Base-by-base conservation (phyloP, 1,140 invertebrate genomes). In the Maniola jurtina region DNA sequence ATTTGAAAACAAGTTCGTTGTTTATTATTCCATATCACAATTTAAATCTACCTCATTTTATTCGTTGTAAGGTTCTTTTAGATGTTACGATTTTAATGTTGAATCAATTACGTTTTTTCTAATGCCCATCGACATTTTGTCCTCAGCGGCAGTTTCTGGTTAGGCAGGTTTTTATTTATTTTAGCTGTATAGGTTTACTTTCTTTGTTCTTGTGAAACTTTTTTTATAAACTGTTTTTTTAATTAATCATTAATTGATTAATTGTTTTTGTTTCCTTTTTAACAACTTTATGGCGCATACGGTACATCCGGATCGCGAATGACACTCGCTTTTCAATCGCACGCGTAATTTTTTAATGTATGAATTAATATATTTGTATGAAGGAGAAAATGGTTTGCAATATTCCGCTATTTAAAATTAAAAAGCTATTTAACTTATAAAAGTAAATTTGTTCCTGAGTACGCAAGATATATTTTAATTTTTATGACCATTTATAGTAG, bases 21-120 rank as follows among this genome's bases (percentile, higher is more conserved):
- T 76, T 79, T 69, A 83, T 82, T 86, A 83, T 82, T 87, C 83
- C 87, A 89, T 88, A 90, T 90, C 87, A 90, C 86, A 88, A 88
- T 87, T 70, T 65, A 59, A 82, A 88, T 87, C 87, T 90, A 89
- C 87, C 87, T 89, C 86, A 89, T 88, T 87, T 85, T 83, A 74
- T 83, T 85, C 79, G 83, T 87, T 83, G 74, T 88, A 88, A 87
- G 84, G 68, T 89, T 85, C 77, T 77, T 84, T 84, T 83, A 88
- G 78, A 79, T 80, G 75, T 86, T 86, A 79, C 79, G 66, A 56
- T 74, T 75, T 76, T 76, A 73, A 81, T 78, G 80, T 67, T 66
- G 64, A 52, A 61, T 42, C 64, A 33, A 65, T 80, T 77, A 71
- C 60, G 64, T 77, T 72, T 80, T 71, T 76, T 72, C 15, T 16